Conservation (phyloP, 2,797 vertebrate species). For the Sparidentex hasta region DNA sequence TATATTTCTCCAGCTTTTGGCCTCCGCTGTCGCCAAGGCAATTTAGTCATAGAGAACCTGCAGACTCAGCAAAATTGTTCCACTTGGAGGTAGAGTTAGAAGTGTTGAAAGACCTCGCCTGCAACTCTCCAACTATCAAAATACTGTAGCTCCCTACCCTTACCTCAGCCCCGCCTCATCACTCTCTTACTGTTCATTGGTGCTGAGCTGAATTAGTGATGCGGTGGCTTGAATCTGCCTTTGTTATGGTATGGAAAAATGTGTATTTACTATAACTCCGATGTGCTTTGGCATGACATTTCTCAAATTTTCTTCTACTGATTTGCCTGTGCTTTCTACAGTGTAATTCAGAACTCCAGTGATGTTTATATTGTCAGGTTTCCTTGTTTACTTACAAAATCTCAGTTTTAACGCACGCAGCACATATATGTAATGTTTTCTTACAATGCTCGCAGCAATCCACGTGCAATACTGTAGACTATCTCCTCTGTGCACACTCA, state of each 20-base stretch:
- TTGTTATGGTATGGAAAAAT: constrained; percentile 4
- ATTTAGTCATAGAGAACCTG: constrained; percentile 73
- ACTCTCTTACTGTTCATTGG: constrained; percentile 43
- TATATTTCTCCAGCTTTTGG: constrained; percentile 79
- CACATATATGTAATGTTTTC: background rate
- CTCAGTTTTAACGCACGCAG: background rate
- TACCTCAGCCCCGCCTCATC: constrained; percentile 57
- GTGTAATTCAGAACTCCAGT: constrained; percentile 1
- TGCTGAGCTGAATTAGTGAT: constrained; percentile 21
- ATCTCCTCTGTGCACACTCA: constrained; percentile 50
- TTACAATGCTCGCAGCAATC: constrained; percentile 18
- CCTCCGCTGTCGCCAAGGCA: constrained; percentile 75
- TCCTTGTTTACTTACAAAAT: constrained; percentile 14
- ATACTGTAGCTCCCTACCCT: constrained; percentile 69
- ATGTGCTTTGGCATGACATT: constrained; percentile 4
- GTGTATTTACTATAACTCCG: background rate
- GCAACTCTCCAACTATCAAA: constrained; percentile 68
- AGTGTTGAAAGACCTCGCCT: constrained; percentile 70
- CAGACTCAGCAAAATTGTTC: constrained; percentile 75
- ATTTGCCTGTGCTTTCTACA: constrained; percentile 14
- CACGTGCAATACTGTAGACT: constrained; percentile 41
- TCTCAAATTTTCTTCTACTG: background rate
- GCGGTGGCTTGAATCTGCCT: constrained; percentile 10
- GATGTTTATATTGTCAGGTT: constrained; percentile 17
- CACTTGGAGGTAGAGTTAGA: constrained; percentile 71